Evolutionary conservation across 1,140 invertebrate genomes (phyloP).

Genomic region (Oreohelix idahoensis): DNA sequence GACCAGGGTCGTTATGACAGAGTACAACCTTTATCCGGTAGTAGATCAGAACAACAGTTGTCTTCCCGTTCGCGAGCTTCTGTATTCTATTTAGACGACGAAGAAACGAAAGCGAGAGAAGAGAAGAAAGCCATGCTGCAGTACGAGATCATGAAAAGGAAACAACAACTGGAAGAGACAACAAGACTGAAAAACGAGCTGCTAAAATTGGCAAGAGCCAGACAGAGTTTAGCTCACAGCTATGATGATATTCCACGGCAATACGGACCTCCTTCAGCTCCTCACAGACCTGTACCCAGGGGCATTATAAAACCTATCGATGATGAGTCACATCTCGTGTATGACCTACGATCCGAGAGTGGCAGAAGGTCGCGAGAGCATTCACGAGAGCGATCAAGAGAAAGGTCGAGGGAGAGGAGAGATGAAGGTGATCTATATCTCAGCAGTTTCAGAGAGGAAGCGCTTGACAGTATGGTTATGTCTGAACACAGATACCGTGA

Average conservation of each 20-base stretch:
- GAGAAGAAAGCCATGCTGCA: slow-evolving; percentile 79
- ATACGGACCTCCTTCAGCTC: slow-evolving; percentile 39
- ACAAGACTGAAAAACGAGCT: slow-evolving; percentile 77
- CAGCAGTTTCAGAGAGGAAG: not conserved
- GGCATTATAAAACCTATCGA: slow-evolving; percentile 70
- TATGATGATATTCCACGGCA: slow-evolving; percentile 67
- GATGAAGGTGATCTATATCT: slow-evolving; percentile 30
- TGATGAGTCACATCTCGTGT: slow-evolving; percentile 44
- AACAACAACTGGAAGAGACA: slow-evolving; percentile 79
- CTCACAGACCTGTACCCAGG: slow-evolving; percentile 70
- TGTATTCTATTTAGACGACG: slow-evolving; percentile 57
- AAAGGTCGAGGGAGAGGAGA: slow-evolving; percentile 38
- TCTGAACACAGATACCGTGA: slow-evolving; percentile 6
- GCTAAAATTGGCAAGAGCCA: slow-evolving; percentile 66
- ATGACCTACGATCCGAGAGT: slow-evolving; percentile 23
- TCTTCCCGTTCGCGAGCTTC: slow-evolving; percentile 32
- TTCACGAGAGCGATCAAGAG: slow-evolving; percentile 28
- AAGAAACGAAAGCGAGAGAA: slow-evolving; percentile 69
- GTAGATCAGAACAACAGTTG: slow-evolving; percentile 51
- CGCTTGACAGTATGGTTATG: slow-evolving; percentile 11
- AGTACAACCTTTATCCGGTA: slow-evolving; percentile 42
- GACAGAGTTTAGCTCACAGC: slow-evolving; percentile 62
- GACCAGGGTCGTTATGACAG: slow-evolving; percentile 13
- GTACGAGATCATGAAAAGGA: slow-evolving; percentile 78
- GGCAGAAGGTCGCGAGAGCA: slow-evolving; percentile 33